Evolutionary conservation across 2,113 vertebrate species (phyloP).

Genomic region (Poicephalus meyeri): DNA sequence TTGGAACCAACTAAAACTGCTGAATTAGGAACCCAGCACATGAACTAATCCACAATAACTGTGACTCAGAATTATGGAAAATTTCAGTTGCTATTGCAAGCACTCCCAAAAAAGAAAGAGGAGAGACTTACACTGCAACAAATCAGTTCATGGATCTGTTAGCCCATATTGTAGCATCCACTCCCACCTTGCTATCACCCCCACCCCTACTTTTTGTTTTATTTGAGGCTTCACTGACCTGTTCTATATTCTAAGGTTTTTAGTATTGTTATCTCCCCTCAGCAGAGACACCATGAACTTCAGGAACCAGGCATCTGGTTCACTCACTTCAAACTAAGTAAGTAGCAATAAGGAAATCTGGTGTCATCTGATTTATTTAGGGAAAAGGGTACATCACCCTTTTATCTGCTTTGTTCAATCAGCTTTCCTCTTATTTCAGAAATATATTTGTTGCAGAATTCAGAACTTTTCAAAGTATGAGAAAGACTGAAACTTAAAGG

Average conservation of each 20-base stretch:
- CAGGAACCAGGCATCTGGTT: neutral
- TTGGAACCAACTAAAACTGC: neutral
- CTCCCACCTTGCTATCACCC: fast-evolving
- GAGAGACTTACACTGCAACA: neutral
- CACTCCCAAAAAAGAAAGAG: neutral
- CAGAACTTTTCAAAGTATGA: neutral
- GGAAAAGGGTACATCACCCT: fast-evolving
- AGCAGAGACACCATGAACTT: neutral
- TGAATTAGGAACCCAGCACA: neutral
- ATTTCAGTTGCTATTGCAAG: neutral
- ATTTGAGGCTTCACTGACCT: neutral
- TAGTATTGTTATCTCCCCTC: neutral
- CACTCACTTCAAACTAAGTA: neutral
- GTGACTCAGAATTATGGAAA: neutral
- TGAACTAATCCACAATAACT: neutral
- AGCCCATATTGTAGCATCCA: neutral
- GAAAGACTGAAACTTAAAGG: neutral
- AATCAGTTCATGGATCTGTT: neutral
- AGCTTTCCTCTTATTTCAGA: neutral
- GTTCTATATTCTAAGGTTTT: neutral
- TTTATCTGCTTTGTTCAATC: neutral
- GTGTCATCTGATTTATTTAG: neutral
- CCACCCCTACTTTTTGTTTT: neutral
- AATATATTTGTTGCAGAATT: neutral
- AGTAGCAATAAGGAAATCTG: neutral